phyloP scores from a whole-genome alignment of 2,113 vertebrate genomes.

The Crotalus tigris region DNA sequence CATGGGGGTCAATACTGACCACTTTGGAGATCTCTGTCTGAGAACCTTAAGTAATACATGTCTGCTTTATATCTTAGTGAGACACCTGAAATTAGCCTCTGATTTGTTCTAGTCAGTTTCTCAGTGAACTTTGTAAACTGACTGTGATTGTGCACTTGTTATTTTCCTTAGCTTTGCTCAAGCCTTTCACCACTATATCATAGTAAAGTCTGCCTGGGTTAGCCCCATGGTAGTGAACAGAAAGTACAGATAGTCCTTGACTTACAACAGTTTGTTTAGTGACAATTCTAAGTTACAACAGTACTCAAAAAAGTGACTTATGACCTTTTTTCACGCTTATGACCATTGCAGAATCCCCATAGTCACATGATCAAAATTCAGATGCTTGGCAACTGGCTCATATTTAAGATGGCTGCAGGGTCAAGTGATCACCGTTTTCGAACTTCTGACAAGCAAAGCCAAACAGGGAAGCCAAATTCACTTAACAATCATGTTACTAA shows the following conservation, averaged over 20 bases:
- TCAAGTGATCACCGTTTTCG: neutral
- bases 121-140: neutral
- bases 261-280: neutral
- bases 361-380: neutral
- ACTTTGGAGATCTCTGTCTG: neutral
- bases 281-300: neutral
- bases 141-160: neutral
- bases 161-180: neutral
- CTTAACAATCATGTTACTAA: neutral
- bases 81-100: neutral
- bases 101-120: neutral
- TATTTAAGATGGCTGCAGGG: neutral
- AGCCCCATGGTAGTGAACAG: neutral
- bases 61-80: neutral
- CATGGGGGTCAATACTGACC: neutral
- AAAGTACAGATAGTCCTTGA: neutral
- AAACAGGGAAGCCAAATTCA: neutral
- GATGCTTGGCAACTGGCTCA: neutral
- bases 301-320: neutral
- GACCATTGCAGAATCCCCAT: neutral
- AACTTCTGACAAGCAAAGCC: neutral
- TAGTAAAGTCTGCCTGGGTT: neutral
- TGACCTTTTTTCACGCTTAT: neutral
- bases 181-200: neutral
- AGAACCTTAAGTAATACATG: neutral